Evolutionary conservation across 23 tunicate genomes (phyloP).

Genomic region (Ciona savignyi): DNA sequence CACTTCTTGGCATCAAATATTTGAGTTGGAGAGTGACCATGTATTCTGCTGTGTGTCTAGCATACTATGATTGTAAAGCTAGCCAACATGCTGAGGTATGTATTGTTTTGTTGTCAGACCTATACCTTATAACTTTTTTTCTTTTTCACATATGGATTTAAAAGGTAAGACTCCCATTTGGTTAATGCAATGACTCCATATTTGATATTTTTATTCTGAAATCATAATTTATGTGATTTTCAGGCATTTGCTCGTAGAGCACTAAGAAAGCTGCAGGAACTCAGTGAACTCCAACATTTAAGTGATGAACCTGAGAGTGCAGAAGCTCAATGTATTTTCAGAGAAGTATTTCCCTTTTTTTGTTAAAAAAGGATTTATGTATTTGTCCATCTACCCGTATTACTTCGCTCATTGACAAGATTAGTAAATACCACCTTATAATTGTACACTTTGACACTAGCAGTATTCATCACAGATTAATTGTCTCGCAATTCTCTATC

Average conservation of each 20-base stretch:
- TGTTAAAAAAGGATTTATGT: too few relatives aligned
- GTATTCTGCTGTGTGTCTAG: constrained; percentile 84
- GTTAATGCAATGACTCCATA: too few relatives aligned
- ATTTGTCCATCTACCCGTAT: too few relatives aligned
- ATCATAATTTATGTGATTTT: too few relatives aligned
- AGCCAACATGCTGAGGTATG: constrained; percentile 79
- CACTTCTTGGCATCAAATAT: constrained; percentile 71
- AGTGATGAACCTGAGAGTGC: constrained; percentile 37
- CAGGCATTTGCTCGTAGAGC: constrained; percentile 78
- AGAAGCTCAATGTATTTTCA: constrained; percentile 47
- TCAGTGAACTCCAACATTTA: constrained; percentile 68
- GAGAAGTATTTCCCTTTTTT: too few relatives aligned
- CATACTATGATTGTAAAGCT: constrained; percentile 90
- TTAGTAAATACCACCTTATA: too few relatives aligned
- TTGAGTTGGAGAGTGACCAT: constrained; percentile 82
- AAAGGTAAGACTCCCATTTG: too few relatives aligned
- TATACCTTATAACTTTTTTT: not conserved
- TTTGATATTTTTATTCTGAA: too few relatives aligned
- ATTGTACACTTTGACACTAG: too few relatives aligned
- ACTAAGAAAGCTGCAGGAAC: constrained; percentile 65
- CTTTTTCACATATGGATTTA: not conserved
- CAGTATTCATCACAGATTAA: too few relatives aligned
- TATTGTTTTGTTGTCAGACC: not conserved
- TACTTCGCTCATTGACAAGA: too few relatives aligned
- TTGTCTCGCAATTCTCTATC: too few relatives aligned